Conservation (phyloP, 1,140 invertebrate genomes). For the Frieseomelitta varia region DNA sequence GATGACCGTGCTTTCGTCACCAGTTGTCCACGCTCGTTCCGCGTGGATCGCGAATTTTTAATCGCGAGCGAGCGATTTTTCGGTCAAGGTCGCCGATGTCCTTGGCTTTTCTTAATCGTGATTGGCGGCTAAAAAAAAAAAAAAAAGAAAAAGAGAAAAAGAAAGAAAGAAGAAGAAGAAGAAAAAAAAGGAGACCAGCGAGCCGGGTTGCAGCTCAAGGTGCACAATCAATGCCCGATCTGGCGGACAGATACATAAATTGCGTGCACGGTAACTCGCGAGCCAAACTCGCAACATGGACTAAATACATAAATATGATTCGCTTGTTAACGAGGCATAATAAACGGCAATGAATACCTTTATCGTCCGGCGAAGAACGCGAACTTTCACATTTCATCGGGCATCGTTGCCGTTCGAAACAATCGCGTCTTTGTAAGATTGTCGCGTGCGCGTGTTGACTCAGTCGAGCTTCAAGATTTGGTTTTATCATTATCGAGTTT, state of each 20-base stretch:
- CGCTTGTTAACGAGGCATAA: conserved; percentile 43
- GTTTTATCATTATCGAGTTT: not conserved
- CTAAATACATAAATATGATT: conserved; percentile 52
- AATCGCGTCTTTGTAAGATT: conserved; percentile 10
- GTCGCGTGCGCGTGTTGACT: not conserved
- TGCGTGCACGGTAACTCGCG: conserved; percentile 38
- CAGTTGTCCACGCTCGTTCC: conserved; percentile 1
- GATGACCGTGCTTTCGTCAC: not conserved
- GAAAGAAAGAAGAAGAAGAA: too few species aligned
- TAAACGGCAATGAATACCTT: conserved; percentile 38
- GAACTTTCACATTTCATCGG: conserved; percentile 51
- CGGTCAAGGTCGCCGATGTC: conserved; percentile 55
- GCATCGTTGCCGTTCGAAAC: not conserved
- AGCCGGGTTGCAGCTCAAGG: conserved; percentile 22
- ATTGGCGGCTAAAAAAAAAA: conserved; percentile 29
- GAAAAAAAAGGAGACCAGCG: not conserved
- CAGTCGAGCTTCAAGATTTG: not conserved
- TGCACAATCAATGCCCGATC: conserved; percentile 43
- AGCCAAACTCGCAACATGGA: conserved; percentile 44
- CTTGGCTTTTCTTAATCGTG: conserved; percentile 53
- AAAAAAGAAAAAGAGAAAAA: too few species aligned
- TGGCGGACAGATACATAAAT: conserved; percentile 51
- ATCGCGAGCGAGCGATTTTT: conserved; percentile 56
- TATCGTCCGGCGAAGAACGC: conserved; percentile 15
- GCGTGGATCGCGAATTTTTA: conserved; percentile 38